These are phyloP conservation scores for Junonia oenone DNA, from an alignment of 2,888 invertebrate species.

Conservation along the genomic window DNA sequence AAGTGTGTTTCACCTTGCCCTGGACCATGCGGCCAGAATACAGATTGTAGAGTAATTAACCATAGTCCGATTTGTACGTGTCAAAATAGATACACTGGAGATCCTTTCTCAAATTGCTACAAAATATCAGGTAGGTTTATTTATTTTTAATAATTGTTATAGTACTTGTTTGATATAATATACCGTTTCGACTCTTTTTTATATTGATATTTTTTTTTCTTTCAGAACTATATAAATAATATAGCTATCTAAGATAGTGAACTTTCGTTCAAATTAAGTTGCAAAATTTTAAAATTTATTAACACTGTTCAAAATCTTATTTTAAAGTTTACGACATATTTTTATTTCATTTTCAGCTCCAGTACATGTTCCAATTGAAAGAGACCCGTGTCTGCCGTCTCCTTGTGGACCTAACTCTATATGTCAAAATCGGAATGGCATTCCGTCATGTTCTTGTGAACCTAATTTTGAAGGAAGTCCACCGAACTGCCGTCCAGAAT, in stretches of 20 bases:
- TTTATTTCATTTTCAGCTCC: too few species aligned
- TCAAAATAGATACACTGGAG: constrained; percentile 78
- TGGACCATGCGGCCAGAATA: constrained; percentile 84
- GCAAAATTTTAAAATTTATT: too few species aligned
- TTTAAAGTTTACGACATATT: too few species aligned
- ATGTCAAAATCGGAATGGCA: constrained; percentile 77
- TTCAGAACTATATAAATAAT: too few species aligned
- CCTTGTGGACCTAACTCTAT: constrained; percentile 83
- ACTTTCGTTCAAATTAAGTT: too few species aligned
- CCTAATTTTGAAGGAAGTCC: constrained; percentile 82
- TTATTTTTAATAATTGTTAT: neutral
- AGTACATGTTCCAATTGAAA: constrained; percentile 46
- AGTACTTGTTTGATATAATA: neutral
- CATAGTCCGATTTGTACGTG: constrained; percentile 87
- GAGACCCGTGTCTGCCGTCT: constrained; percentile 83
- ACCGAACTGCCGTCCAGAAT: constrained; percentile 84
- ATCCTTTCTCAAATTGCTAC: constrained; percentile 83
- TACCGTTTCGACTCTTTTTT: too few species aligned
- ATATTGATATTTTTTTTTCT: too few species aligned
- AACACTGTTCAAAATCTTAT: too few species aligned
- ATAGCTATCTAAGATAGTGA: too few species aligned
- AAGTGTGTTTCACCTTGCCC: constrained; percentile 86
- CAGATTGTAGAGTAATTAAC: constrained; percentile 85
- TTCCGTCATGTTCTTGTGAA: constrained; percentile 82
- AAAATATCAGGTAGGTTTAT: constrained; percentile 56